Percentiles rank a stretch among this genome's conserved stretches.
Evolutionary conservation across 2,888 invertebrate genomes (phyloP).

Genomic region (Orthosia gothica): DNA sequence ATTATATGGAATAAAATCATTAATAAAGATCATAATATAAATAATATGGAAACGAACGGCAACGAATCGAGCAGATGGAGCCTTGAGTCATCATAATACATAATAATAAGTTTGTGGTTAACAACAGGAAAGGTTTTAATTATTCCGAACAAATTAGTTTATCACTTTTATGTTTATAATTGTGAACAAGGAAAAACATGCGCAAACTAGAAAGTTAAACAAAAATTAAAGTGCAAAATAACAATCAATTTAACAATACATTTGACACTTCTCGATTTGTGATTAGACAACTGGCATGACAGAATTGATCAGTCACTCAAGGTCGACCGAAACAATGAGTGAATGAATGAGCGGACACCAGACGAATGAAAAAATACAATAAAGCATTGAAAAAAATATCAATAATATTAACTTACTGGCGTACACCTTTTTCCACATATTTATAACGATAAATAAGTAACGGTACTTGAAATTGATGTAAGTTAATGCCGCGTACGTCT

Average conservation of each 20-base stretch:
- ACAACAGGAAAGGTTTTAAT: constrained; percentile 37
- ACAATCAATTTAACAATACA: constrained; percentile 32
- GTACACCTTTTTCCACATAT: constrained; percentile 76
- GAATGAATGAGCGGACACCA: constrained; percentile 49
- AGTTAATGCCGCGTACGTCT: constrained; percentile 65
- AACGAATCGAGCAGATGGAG: constrained; percentile 28
- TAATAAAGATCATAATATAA: no score
- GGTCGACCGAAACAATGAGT: constrained; percentile 43
- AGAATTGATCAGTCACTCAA: constrained; percentile 48
- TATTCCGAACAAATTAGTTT: constrained; percentile 32
- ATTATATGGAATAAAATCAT: background rate
- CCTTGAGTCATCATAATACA: constrained; percentile 21
- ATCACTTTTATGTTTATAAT: constrained; percentile 10
- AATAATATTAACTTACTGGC: constrained; percentile 75
- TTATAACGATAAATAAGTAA: constrained; percentile 26
- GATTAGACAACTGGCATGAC: constrained; percentile 52
- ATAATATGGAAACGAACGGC: constrained; percentile 1
- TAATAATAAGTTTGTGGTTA: constrained; percentile 9
- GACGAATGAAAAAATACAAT: constrained; percentile 50
- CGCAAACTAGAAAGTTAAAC: constrained; percentile 42
- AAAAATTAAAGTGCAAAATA: constrained; percentile 36
- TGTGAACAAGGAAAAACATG: constrained; percentile 26
- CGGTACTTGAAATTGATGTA: constrained; percentile 36
- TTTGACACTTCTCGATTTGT: constrained; percentile 50
- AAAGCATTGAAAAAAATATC: constrained; percentile 37